Evolutionary conservation across 2,888 invertebrate species (phyloP), one percentile per base, ranked within the genome.

Genomic region (Agrilus cyanescens): DNA sequence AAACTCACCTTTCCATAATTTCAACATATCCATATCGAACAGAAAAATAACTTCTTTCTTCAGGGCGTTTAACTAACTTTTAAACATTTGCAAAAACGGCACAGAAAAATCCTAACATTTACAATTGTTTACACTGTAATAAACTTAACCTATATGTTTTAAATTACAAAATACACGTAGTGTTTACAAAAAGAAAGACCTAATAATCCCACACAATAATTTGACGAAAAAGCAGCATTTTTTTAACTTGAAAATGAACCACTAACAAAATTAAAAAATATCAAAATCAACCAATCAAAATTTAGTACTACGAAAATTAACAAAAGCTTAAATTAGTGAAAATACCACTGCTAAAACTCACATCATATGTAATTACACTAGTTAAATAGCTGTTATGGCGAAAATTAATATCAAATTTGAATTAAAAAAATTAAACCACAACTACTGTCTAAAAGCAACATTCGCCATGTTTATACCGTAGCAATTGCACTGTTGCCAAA

Each of bases 401-500:
- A 25, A 25, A 46, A 46, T 43, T 48, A 49, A 48, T 50, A 51
- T 48, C 49, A 48, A 52, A 49, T 52, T 52, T 49, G 52, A 52
- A 54, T 53, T 51, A 44, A 54, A 52, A 50, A 48, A 48, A 50
- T 50, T 49, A 52, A 52, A 53, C 47, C 53, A 54, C 51, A 50
- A 52, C 51, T 52, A 54, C 49, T 44, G 50, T 47, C 49, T 48
- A 51, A 52, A 50, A 50, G 48, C 52, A 49, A 51, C 53, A 50
- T 44, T 46, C 53, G 54, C 54, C 54, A 54, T 54, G 48, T 53
- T 53, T 25, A 8, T 25, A 25, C 10, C 10, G 10, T 10, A 25
- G 25, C 10, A 25, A 25, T 10, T 25, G 10, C 25, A 10, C 3
- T 25, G 10, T 10, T 25, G 25, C 25, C 25, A 25, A 25, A 25